phyloP scores from a whole-genome alignment of 2,888 invertebrate species.

The Rotaria magnacalcarata region DNA sequence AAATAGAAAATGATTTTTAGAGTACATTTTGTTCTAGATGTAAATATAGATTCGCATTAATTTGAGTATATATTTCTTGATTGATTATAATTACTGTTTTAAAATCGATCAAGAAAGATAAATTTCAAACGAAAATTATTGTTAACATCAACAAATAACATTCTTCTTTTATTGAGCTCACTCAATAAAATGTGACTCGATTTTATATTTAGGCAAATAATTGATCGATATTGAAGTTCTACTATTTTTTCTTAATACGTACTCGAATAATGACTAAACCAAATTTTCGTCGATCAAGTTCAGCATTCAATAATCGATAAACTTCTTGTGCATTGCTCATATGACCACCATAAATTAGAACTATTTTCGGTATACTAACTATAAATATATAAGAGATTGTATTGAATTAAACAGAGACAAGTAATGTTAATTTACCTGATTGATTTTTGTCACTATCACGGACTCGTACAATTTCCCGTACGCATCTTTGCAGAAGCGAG shows the following conservation, averaged over 20 bases:
- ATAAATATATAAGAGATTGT: background rate
- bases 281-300: background rate
- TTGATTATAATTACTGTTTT: too few relatives aligned
- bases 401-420: background rate
- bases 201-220: too few relatives aligned
- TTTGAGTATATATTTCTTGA: too few relatives aligned
- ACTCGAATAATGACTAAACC: background rate
- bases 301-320: background rate
- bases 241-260: background rate
- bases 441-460: background rate
- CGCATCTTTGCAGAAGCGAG: background rate
- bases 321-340: background rate
- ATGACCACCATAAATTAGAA: conserved; percentile 4
- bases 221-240: too few relatives aligned
- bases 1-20: too few relatives aligned
- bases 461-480: background rate
- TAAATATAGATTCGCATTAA: too few relatives aligned
- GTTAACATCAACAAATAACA: too few relatives aligned
- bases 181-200: too few relatives aligned
- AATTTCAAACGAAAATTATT: too few relatives aligned
- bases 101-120: too few relatives aligned
- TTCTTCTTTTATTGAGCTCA: too few relatives aligned
- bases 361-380: conserved; percentile 1
- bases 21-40: too few relatives aligned
- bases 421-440: background rate